Evolutionary conservation across 2,888 invertebrate genomes (phyloP), one percentile per base, ranked within the genome.

Genomic region (Ectobius pallidus): DNA sequence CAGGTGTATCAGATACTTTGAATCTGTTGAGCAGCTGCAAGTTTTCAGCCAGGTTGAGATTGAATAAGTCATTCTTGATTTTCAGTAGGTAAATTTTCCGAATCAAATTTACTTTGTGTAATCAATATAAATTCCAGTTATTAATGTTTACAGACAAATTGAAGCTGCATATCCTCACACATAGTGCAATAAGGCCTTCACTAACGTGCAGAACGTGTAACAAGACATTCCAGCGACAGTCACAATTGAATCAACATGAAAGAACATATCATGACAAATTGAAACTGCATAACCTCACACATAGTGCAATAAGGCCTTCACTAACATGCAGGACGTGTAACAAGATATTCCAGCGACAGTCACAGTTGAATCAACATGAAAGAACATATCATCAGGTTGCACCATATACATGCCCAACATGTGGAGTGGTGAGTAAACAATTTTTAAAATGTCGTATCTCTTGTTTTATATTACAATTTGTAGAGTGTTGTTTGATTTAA

Each of bases 121-220:
- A n/a, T n/a, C n/a, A n/a, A n/a, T n/a, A n/a, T n/a, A n/a, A n/a
- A n/a, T n/a, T n/a, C n/a, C n/a, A n/a, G n/a, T n/a, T n/a, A n/a
- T n/a, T n/a, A n/a, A n/a, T n/a, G n/a, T n/a, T 30, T 75, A 4
- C 71, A 72, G 85, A 85, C 78, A 85, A 85, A 77, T 79, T 91
- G 32, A 90, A 90, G 78, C 84, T 86, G 6, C 91, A 91, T 80
- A 81, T 91, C 27, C 85, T 88, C 73, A 87, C 86, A 44, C 90
- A 91, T 79, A 87, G 86, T 72, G 39, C 63, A 16, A 42, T 46
- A n/a, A 68, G 70, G 25, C 63, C 70, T 27, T 34, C 55, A n/a
- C 27, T 61, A 18, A 69, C 49, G 14, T 76, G 76, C 20, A 39
- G 58, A 39, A 68, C 65, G 32, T 76, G 76, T 46, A 71, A 69